phyloP scores from a whole-genome alignment of 1,140 invertebrate genomes.

The Copidosoma floridanum region DNA sequence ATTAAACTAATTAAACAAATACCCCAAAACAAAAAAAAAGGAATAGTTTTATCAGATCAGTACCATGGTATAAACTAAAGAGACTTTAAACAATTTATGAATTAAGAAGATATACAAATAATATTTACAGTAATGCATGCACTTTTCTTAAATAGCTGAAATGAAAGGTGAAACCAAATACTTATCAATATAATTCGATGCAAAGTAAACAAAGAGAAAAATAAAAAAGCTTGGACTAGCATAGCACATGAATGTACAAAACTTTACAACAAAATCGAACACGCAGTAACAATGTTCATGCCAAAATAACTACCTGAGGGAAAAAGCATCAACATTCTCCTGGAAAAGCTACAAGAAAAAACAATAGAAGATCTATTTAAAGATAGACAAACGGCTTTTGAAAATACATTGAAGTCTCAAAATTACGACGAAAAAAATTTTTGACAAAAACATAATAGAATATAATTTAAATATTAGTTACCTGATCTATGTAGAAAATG shows the following conservation, averaged over 20 bases:
- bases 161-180: constrained; percentile 26
- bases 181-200: constrained; percentile 19
- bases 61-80: constrained; percentile 24
- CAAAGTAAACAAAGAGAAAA: constrained; percentile 6
- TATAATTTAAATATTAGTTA: too few species aligned
- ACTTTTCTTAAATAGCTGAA: constrained; percentile 22
- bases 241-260: constrained; percentile 11
- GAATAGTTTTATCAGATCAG: constrained; percentile 21
- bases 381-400: too few species aligned
- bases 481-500: too few species aligned
- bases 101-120: constrained; percentile 11
- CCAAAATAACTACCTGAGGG: constrained; percentile 14
- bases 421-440: too few species aligned
- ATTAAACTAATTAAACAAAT: constrained; percentile 40
- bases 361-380: too few species aligned
- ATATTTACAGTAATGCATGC: constrained; percentile 21
- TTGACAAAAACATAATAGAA: too few species aligned
- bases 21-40: constrained; percentile 35
- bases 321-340: neutral
- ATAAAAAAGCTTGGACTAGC: constrained; percentile 1
- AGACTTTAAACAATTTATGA: constrained; percentile 25
- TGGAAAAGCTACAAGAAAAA: neutral
- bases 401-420: too few species aligned
- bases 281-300: neutral
- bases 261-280: constrained; percentile 12